Evolutionary conservation across 2,888 invertebrate genomes (phyloP).

Genomic region (Calameuta idolon): DNA sequence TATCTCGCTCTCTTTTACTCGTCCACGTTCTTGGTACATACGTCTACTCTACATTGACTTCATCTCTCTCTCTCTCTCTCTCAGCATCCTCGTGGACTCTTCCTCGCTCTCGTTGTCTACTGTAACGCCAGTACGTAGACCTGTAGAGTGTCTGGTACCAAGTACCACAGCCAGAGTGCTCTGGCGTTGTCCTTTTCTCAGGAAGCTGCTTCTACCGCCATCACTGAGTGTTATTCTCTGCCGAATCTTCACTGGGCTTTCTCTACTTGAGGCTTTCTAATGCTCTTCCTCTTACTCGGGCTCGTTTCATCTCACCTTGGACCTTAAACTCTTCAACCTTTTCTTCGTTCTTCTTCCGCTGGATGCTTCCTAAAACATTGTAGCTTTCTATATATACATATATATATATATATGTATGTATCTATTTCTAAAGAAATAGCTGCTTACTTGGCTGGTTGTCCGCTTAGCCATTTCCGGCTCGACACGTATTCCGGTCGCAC

Average conservation of each 20-base stretch:
- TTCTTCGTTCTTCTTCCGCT: not conserved
- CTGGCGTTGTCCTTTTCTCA: not conserved
- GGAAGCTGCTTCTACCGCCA: not conserved
- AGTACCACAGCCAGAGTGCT: not conserved
- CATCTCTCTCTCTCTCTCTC: not conserved
- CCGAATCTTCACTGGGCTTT: not conserved
- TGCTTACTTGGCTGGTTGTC: not conserved
- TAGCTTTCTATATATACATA: not conserved
- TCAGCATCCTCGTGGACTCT: not conserved
- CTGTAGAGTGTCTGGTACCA: not conserved
- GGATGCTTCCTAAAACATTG: not conserved
- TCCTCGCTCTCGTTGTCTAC: not conserved
- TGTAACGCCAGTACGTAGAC: not conserved
- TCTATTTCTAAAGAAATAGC: not conserved
- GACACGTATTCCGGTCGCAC: not conserved
- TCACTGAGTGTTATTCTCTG: not conserved
- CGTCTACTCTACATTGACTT: conserved; percentile 3
- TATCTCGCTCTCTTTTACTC: not conserved
- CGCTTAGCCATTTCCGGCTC: not conserved
- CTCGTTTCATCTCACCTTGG: not conserved
- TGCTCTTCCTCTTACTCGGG: not conserved
- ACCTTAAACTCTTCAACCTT: not conserved
- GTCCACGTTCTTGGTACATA: not conserved
- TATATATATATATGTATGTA: not conserved
- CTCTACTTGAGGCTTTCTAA: not conserved